Percentiles rank a stretch among this genome's conserved stretches.
These are phyloP conservation scores for Callimorpha dominula DNA, from an alignment of 2,888 invertebrate species.

Conservation along the genomic window DNA sequence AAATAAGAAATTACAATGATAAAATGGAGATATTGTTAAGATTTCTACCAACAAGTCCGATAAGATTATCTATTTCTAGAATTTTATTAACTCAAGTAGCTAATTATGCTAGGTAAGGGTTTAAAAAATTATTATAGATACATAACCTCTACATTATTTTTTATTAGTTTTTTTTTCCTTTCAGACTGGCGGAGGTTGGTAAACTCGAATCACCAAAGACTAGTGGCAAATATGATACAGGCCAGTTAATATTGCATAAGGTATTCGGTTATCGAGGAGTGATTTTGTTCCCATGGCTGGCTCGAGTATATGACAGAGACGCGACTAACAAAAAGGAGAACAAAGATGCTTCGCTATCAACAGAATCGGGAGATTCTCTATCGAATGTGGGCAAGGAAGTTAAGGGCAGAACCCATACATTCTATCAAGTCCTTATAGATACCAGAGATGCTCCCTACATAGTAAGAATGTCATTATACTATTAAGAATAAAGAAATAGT, in stretches of 20 bases:
- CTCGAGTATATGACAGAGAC: conserved; percentile 97
- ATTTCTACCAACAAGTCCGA: conserved; percentile 74
- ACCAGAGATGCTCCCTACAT: conserved; percentile 98
- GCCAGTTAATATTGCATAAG: conserved; percentile 97
- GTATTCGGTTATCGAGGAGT: conserved; percentile 99
- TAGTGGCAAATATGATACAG: conserved; percentile 97
- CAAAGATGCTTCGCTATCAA: conserved; percentile 65
- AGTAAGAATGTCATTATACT: conserved; percentile 86
- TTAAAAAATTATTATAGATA: conserved; percentile 60
- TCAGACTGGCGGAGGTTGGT: conserved; percentile 97
- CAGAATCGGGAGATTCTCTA: conserved; percentile 71
- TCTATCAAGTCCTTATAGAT: conserved; percentile 99
- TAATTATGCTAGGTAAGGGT: conserved; percentile 77
- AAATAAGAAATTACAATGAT: conserved; percentile 79
- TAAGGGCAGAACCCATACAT: conserved; percentile 96
- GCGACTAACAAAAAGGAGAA: conserved; percentile 90
- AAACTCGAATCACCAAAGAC: conserved; percentile 95
- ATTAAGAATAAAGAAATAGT: neutral
- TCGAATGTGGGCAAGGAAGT: conserved; percentile 92
- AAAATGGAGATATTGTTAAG: conserved; percentile 85
- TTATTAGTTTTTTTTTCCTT: conserved; percentile 29
- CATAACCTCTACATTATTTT: conserved; percentile 70
- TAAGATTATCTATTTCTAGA: conserved; percentile 74
- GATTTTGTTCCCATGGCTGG: conserved; percentile 98
- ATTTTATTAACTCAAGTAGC: conserved; percentile 78